phyloP scores from a whole-genome alignment of 92 coral and sea anemone species.

The Paramuricea clavata region DNA sequence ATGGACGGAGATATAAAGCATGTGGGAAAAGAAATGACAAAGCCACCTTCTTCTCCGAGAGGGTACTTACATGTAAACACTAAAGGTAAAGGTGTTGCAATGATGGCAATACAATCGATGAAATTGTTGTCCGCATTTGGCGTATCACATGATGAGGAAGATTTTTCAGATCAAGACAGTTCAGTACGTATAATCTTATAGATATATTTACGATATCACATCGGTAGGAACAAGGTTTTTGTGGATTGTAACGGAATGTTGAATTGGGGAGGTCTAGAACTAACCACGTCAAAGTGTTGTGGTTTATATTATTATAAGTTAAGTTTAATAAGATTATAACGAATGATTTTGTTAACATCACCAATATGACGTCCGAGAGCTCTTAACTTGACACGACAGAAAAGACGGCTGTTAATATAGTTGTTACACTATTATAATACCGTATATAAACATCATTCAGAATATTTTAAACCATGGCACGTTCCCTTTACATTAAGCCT shows the following conservation, averaged over 20 bases:
- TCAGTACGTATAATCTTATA: neutral
- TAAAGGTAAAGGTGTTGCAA: neutral
- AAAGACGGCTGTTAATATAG: too few relatives aligned
- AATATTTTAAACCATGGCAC: too few relatives aligned
- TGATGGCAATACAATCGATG: neutral
- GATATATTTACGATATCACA: neutral
- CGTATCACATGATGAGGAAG: neutral
- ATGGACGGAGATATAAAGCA: neutral
- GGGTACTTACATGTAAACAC: neutral
- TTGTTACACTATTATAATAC: too few relatives aligned
- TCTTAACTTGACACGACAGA: neutral
- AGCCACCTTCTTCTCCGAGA: neutral
- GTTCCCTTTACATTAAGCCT: too few relatives aligned
- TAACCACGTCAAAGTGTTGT: neutral
- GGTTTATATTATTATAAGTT: neutral
- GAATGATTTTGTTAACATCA: neutral
- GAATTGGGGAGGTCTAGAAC: neutral
- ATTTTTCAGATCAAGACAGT: neutral
- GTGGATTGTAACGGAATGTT: neutral
- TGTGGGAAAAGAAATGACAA: neutral
- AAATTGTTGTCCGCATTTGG: neutral
- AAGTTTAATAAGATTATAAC: neutral
- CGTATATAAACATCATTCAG: too few relatives aligned
- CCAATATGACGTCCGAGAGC: neutral
- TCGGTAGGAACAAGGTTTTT: neutral